Evolutionary conservation across 1,140 invertebrate genomes (phyloP).

Genomic region (Himalopsyche phryganea): DNA sequence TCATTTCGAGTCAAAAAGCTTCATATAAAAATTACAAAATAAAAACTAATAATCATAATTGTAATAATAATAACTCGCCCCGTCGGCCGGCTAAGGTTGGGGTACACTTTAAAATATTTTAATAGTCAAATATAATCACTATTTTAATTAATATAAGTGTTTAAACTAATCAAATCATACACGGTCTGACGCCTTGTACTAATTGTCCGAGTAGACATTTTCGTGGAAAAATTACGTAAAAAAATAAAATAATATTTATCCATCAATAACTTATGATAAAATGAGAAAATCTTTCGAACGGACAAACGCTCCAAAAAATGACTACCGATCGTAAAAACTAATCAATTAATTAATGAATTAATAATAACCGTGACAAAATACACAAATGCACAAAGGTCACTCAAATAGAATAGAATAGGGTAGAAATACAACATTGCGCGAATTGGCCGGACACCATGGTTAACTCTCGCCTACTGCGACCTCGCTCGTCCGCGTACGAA

Average conservation of each 20-base stretch:
- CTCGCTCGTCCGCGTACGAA: background rate
- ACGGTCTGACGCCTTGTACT: conserved; percentile 24
- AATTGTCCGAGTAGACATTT: conserved; percentile 28
- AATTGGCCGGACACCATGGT: no score
- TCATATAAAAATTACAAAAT: conserved; percentile 33
- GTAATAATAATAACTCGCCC: conserved; percentile 18
- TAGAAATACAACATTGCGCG: no score
- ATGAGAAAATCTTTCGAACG: conserved; percentile 23
- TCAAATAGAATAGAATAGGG: no score
- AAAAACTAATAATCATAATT: conserved; percentile 21
- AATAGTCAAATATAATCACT: conserved; percentile 22
- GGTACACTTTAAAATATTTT: conserved; percentile 32
- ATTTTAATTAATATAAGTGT: conserved; percentile 26
- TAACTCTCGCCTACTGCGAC: background rate
- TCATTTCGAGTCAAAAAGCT: conserved; percentile 15
- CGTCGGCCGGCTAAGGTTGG: conserved; percentile 21
- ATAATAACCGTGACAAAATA: conserved; percentile 3
- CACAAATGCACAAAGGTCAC: no score
- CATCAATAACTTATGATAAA: conserved; percentile 27
- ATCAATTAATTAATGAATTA: conserved; percentile 16
- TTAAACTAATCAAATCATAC: conserved; percentile 27
- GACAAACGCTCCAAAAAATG: conserved; percentile 8
- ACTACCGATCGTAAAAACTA: conserved; percentile 20
- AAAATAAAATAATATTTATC: conserved; percentile 34
- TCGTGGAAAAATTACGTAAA: conserved; percentile 34